Base-by-base conservation (phyloP, 2,888 invertebrate species). In the Eugnorisma glareosa region DNA sequence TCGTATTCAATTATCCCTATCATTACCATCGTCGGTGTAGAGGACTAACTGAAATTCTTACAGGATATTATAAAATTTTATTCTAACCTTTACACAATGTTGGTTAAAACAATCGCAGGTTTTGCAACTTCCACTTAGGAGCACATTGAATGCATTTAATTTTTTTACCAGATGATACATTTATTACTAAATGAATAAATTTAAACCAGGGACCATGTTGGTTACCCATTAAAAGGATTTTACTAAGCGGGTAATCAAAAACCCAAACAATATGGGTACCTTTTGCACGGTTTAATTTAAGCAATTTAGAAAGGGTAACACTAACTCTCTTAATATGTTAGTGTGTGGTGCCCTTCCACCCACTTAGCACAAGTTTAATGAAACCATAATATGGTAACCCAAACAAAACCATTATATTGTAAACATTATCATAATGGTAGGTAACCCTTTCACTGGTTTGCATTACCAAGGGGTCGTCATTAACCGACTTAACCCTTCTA, bases 81-180 rank as follows among this genome's bases (percentile, higher is more conserved):
- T 51, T 43, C 15, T 63, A 66, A 35, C 59, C 51, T 64, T 71
- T 73, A 61, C 45, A 77, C 43, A 61, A 70, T 43, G 37, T 63
- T 59, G 45, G 75, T 79, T 83, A 15, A 67, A 79, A 54, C 24
- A 61, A 54, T 59, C 31, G 63, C 35, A 70, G 35, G 21, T 69
- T 74, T 74, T 71, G 69, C 37, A 71, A 64, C 40, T 67, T 74
- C n/a, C n/a, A 73, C 40, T 21, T 73, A 76, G 67, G 15, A 88
- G 82, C 84, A 87, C 82, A 82, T 73, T 78, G 11, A 79, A 80
- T 64, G 89, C 87, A 88, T 89, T 88, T 87, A 87, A 51, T 72
- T 81, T 68, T 81, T 75, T 70, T 66, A 80, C 67, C 73, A 77
- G 69, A 35, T 67, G 76, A 75, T 80, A 80, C 63, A 86, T 66